These are phyloP conservation scores for Stomatorhinus walkeri DNA, from an alignment of 2,797 vertebrate genomes.

Conservation along the genomic window DNA sequence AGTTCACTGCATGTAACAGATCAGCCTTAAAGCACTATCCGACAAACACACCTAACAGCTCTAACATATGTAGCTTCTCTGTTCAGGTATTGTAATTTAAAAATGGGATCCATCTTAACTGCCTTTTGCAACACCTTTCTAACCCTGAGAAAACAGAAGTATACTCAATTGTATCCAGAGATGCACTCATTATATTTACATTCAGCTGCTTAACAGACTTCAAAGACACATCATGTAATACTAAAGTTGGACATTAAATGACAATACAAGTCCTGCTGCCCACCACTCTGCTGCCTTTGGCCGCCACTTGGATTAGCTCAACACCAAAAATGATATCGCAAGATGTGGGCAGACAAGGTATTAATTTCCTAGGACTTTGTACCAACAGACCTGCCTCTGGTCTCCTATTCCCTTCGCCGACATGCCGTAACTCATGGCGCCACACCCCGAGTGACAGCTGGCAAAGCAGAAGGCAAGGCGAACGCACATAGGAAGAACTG, in stretches of 20 bases:
- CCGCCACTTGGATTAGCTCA: neutral
- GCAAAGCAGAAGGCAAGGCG: neutral
- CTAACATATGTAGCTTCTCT: neutral
- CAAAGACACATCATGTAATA: neutral
- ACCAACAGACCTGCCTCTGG: neutral
- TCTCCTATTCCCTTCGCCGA: neutral
- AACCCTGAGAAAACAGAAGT: neutral
- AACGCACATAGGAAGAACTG: neutral
- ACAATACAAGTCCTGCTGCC: neutral
- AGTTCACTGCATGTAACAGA: constrained; percentile 61
- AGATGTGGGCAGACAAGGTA: neutral
- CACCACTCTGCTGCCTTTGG: neutral
- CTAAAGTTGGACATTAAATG: neutral
- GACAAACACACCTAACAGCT: neutral
- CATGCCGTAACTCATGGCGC: neutral
- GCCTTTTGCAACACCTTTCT: neutral
- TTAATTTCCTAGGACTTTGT: neutral
- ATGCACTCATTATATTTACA: neutral
- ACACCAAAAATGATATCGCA: neutral
- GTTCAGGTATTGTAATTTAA: neutral
- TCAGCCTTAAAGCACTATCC: constrained; percentile 26
- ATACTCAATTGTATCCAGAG: neutral
- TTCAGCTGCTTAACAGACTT: neutral
- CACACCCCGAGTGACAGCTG: neutral
- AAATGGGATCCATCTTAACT: neutral